A percentile compares a stretch with the other conserved stretches of the same genome.
Conservation (phyloP, 2,113 vertebrate species). For the Herpetotheres cachinnans region DNA sequence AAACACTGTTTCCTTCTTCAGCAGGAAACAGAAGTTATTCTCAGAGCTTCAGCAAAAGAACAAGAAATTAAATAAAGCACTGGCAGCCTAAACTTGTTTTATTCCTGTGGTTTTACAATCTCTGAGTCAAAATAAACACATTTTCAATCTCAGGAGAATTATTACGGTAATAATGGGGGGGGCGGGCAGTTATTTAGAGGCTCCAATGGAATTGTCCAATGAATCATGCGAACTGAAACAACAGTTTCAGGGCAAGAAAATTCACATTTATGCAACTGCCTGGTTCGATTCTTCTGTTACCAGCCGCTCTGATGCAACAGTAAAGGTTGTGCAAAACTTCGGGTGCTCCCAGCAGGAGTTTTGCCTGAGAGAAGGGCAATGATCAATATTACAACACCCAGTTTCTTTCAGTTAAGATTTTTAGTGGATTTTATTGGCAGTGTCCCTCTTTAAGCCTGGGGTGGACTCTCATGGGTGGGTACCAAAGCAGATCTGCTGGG, state of each 20-base stretch:
- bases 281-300: background rate
- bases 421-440: background rate
- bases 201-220: background rate
- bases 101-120: constrained; percentile 73
- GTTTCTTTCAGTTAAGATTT: background rate
- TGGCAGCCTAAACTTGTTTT: constrained; percentile 57
- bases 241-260: background rate
- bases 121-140: constrained; percentile 75
- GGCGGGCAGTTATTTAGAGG: constrained; percentile 9
- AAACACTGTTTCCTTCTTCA: constrained; percentile 71
- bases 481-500: background rate
- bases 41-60: constrained; percentile 54
- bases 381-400: background rate
- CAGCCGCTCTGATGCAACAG: background rate
- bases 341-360: background rate
- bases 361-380: background rate
- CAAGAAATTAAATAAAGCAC: constrained; percentile 70
- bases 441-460: background rate
- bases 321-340: background rate
- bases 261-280: background rate
- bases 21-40: constrained; percentile 78
- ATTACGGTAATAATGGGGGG: constrained; percentile 52
- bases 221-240: background rate
- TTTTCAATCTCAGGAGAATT: constrained; percentile 65
- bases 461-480: background rate